These are phyloP conservation scores for Spodoptera litura DNA, from an alignment of 1,140 invertebrate genomes.

Conservation along the genomic window DNA sequence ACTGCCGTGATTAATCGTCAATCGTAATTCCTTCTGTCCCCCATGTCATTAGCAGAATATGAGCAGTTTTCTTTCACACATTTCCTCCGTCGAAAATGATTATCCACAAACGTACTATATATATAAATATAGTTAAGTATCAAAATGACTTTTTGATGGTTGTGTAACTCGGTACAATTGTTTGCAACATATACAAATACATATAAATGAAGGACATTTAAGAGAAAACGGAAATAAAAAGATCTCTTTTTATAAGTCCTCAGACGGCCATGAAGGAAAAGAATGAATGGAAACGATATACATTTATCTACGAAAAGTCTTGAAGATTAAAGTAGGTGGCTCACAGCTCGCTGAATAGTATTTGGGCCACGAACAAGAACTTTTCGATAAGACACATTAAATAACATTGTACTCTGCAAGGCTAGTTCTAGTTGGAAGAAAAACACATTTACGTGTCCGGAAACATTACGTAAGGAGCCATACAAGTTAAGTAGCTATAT, in stretches of 20 bases:
- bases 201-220: neutral
- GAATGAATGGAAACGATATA: slow-evolving; percentile 24
- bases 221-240: slow-evolving; percentile 1
- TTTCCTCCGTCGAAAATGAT: neutral
- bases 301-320: slow-evolving; percentile 17
- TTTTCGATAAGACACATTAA: slow-evolving; percentile 44
- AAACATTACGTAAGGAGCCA: slow-evolving; percentile 45
- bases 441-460: slow-evolving; percentile 42
- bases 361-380: slow-evolving; percentile 45
- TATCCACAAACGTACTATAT: too few species aligned
- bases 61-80: slow-evolving; percentile 4
- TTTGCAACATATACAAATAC: neutral
- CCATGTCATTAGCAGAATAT: slow-evolving; percentile 13
- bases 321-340: slow-evolving; percentile 22
- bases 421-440: slow-evolving; percentile 33
- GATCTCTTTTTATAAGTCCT: neutral
- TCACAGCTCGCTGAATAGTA: slow-evolving; percentile 37
- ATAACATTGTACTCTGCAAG: slow-evolving; percentile 43
- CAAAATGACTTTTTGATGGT: neutral
- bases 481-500: slow-evolving; percentile 20
- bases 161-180: neutral
- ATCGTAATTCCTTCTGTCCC: slow-evolving; percentile 44
- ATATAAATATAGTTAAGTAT: too few species aligned
- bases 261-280: neutral
- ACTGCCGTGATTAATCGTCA: slow-evolving; percentile 63